Conservation (phyloP, 2,888 invertebrate species). For the Morpho helenor region DNA sequence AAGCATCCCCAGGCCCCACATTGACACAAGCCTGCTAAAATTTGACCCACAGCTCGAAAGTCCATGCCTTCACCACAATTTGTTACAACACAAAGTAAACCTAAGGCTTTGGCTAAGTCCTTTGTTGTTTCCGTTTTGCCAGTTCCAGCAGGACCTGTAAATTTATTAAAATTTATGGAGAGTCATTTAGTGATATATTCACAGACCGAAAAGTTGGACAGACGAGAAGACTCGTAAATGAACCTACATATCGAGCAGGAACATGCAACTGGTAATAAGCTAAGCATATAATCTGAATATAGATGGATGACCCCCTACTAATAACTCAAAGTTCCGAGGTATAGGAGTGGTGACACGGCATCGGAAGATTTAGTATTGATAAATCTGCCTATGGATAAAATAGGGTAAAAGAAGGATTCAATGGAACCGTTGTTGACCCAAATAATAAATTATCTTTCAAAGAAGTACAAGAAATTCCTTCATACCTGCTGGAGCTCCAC, state of each 20-base stretch:
- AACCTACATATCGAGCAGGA: too few relatives aligned
- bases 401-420: neutral
- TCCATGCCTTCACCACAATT: conserved; percentile 98
- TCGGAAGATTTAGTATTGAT: too few relatives aligned
- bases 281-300: too few relatives aligned
- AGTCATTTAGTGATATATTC: too few relatives aligned
- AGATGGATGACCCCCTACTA: too few relatives aligned
- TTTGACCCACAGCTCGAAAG: conserved; percentile 84
- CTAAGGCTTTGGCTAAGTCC: conserved; percentile 94
- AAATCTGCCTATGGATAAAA: neutral
- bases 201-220: too few relatives aligned
- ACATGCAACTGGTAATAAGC: too few relatives aligned
- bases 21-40: conserved; percentile 87
- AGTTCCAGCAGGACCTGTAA: conserved; percentile 85
- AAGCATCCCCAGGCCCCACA: conserved; percentile 98
- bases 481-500: conserved; percentile 92
- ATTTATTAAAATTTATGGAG: neutral
- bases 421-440: too few relatives aligned
- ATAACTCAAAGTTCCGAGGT: too few relatives aligned
- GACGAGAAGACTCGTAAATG: too few relatives aligned
- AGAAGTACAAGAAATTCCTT: neutral
- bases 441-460: too few relatives aligned
- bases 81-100: conserved; percentile 89
- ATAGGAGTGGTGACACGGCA: too few relatives aligned
- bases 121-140: conserved; percentile 96